Base-by-base conservation (phyloP, 1,140 invertebrate species). In the Cyrtorhinus lividipennis region DNA sequence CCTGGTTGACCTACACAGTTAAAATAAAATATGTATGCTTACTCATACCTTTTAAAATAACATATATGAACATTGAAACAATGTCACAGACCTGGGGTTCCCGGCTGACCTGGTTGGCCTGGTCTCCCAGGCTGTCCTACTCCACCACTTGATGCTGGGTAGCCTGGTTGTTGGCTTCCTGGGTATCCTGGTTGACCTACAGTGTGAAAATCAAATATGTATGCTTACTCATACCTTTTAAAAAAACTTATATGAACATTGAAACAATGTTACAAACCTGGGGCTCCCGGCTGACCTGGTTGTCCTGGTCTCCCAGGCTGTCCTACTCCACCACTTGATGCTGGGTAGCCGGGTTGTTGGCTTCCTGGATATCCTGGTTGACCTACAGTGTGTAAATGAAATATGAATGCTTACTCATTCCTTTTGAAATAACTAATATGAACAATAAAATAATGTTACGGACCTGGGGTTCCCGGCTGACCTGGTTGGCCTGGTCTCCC, bases 401-500 rank as follows among this genome's bases (percentile, higher is more conserved):
- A n/a, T n/a, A n/a, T n/a, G n/a, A n/a, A n/a, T n/a, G n/a, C n/a
- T n/a, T n/a, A n/a, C n/a, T n/a, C n/a, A n/a, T n/a, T n/a, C n/a
- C n/a, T n/a, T n/a, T n/a, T n/a, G n/a, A n/a, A n/a, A n/a, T n/a
- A n/a, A n/a, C n/a, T n/a, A n/a, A n/a, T n/a, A n/a, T n/a, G n/a
- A n/a, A n/a, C n/a, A n/a, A n/a, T n/a, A n/a, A n/a, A n/a, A n/a
- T n/a, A n/a, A n/a, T n/a, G n/a, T n/a, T n/a, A n/a, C 8, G 64
- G 24, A 61, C 67, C 67, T 0, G 67, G 71, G 23, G 58, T 23
- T 15, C 68, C 66, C 25, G 68, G 69, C n/a, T 67, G 46, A 1
- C 65, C 66, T 27, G 71, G 68, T 20, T 66, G 44, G 12, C 69
- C 68, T 18, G 68, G 68, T 48, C 65, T 62, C 15, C 68, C 65